Percentiles rank a stretch among this genome's conserved stretches.
Evolutionary conservation across 2,113 vertebrate species (phyloP).

Genomic region (Erythrolamprus reginae): DNA sequence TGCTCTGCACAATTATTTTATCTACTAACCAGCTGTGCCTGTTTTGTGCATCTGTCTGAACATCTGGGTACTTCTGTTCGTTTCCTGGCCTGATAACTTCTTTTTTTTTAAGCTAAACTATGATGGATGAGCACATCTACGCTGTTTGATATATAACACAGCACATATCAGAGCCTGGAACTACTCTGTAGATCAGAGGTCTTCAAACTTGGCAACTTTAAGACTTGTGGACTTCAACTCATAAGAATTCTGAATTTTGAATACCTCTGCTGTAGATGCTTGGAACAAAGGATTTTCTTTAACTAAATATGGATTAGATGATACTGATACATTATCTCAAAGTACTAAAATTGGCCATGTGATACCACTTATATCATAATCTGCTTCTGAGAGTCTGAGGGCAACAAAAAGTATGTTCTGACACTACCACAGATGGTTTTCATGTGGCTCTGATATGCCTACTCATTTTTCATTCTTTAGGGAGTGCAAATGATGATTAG

Average conservation of each 20-base stretch:
- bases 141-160: neutral
- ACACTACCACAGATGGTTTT: slow-evolving; percentile 15
- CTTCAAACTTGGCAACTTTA: no score
- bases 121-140: neutral
- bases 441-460: slow-evolving; percentile 39
- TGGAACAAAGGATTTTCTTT: neutral
- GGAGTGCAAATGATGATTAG: slow-evolving; percentile 11
- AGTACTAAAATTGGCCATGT: slow-evolving; percentile 10
- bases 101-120: neutral
- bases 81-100: neutral
- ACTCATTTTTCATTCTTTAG: slow-evolving; percentile 24
- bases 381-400: slow-evolving; percentile 32
- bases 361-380: slow-evolving; percentile 30
- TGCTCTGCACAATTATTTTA: neutral
- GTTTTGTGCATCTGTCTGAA: neutral
- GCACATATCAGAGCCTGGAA: slow-evolving; percentile 1
- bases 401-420: slow-evolving; percentile 31
- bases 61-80: neutral
- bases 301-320: slow-evolving; percentile 3
- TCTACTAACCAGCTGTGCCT: neutral
- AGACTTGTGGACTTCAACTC: no score
- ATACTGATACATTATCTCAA: slow-evolving; percentile 6
- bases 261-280: neutral
- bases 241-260: no score
- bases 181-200: neutral